A percentile compares a stretch with the other conserved stretches of the same genome.
phyloP scores from a whole-genome alignment of 2,113 vertebrate species.

The Prolemur simus region DNA sequence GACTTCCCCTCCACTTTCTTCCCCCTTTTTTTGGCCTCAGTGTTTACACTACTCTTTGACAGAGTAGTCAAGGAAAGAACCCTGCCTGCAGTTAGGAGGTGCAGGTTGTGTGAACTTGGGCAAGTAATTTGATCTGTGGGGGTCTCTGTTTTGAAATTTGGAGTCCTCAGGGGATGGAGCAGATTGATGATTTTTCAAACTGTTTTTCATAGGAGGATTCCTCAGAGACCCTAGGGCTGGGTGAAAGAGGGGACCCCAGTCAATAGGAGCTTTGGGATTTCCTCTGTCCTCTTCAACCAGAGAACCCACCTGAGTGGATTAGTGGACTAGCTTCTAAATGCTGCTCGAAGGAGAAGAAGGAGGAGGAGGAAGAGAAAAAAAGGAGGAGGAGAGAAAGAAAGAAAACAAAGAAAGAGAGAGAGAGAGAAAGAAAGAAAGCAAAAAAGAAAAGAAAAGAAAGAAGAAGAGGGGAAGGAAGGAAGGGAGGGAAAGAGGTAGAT shows the following conservation, averaged over 20 bases:
- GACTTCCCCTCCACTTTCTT: not conserved
- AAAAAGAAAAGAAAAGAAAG: not conserved
- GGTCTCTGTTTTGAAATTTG: not conserved
- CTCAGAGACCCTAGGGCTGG: not conserved
- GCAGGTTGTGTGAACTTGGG: not conserved
- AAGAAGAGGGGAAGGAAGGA: not conserved
- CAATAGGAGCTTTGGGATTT: not conserved
- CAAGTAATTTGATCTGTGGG: not conserved
- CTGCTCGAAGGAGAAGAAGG: not conserved
- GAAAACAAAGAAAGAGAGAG: too few species aligned
- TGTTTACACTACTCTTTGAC: not conserved
- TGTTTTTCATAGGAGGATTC: not conserved
- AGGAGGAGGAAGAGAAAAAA: not conserved
- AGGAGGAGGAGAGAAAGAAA: too few species aligned
- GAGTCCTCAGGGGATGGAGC: not conserved
- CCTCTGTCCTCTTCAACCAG: not conserved
- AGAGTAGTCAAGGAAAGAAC: not conserved
- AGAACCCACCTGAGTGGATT: not conserved
- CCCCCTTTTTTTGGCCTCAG: not conserved
- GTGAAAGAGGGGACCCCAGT: not conserved
- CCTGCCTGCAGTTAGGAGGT: not conserved
- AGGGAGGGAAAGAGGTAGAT: not conserved
- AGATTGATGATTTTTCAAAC: not conserved
- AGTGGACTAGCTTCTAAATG: not conserved
- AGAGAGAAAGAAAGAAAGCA: not conserved